Base-by-base conservation (phyloP, 2,888 invertebrate species). In the Scaptodrosophila latifasciaeformis region DNA sequence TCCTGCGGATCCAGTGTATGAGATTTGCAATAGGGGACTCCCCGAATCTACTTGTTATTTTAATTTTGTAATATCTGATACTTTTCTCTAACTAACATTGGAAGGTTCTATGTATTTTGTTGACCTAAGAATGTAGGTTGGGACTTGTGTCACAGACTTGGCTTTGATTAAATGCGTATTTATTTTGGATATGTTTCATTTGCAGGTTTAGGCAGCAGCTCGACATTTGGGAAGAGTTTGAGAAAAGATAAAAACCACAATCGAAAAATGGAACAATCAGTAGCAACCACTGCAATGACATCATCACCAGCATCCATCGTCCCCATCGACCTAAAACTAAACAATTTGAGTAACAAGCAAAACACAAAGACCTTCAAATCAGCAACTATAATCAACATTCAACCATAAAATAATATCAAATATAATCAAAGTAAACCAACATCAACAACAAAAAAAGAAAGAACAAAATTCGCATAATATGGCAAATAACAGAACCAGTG, bases 401-500 rank as follows among this genome's bases (percentile, higher is more conserved):
- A 77, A 50, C 71, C 57, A 70, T 13, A 7, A 29, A 13, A 48
- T 31, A 48, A 50, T 34, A 15, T n/a, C 34, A 44, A 49, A 47
- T 18, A 45, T 44, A 47, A 54, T 49, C 47, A 47, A 50, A 50
- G 31, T 18, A 53, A 49, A 53, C 56, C 30, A 49, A 55, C 70
- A 70, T 54, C 56, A 59, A 61, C 64, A 51, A 56, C 39, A 62
- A 44, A 49, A 60, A 48, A 34, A 46, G 44, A 49, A 69, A 54
- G 30, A 58, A 50, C 43, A 61, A 51, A 48, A 62, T 59, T 40
- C 49, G 44, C 54, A 51, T 45, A 60, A 49, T 59, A 62, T 51
- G 58, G 49, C 61, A 75, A 68, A 75, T 70, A 74, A 80, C 82
- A 67, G 78, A 86, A 85, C 86, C 86, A 86, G 86, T 86, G 86